phyloP scores from a whole-genome alignment of 2,113 vertebrate genomes.

The Rhinichthys klamathensis region DNA sequence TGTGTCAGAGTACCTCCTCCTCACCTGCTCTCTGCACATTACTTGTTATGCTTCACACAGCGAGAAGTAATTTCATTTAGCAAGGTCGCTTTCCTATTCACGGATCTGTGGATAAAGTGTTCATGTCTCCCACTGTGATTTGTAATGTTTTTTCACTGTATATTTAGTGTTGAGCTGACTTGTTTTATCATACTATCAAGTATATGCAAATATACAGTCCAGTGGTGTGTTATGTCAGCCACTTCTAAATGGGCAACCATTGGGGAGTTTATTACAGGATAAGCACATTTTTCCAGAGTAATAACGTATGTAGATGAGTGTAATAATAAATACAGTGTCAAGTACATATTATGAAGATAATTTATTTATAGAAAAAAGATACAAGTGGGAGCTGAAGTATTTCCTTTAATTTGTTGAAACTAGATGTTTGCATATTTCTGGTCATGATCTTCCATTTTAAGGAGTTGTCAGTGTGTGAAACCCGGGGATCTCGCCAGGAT shows the following conservation, averaged over 20 bases:
- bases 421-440: background rate
- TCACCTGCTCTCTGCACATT: slow-evolving; percentile 13
- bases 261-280: slow-evolving; percentile 21
- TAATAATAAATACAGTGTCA: slow-evolving; percentile 18
- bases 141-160: slow-evolving; percentile 26
- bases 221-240: background rate
- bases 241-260: slow-evolving; percentile 16
- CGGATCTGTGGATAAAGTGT: slow-evolving; percentile 12
- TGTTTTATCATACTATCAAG: background rate
- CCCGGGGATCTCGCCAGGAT: background rate
- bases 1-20: background rate
- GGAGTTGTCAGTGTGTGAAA: background rate
- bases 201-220: background rate
- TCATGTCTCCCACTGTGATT: slow-evolving; percentile 28
- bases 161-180: slow-evolving; percentile 4
- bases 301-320: slow-evolving; percentile 1
- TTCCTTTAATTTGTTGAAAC: background rate
- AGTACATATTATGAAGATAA: background rate
- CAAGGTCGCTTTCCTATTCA: slow-evolving; percentile 30
- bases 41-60: slow-evolving; percentile 11
- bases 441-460: background rate
- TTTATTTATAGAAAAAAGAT: background rate
- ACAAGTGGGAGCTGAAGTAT: background rate
- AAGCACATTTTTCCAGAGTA: background rate
- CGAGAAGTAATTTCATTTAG: background rate